Conservation (phyloP, 1,140 invertebrate genomes). For the Drosophila yakuba region DNA sequence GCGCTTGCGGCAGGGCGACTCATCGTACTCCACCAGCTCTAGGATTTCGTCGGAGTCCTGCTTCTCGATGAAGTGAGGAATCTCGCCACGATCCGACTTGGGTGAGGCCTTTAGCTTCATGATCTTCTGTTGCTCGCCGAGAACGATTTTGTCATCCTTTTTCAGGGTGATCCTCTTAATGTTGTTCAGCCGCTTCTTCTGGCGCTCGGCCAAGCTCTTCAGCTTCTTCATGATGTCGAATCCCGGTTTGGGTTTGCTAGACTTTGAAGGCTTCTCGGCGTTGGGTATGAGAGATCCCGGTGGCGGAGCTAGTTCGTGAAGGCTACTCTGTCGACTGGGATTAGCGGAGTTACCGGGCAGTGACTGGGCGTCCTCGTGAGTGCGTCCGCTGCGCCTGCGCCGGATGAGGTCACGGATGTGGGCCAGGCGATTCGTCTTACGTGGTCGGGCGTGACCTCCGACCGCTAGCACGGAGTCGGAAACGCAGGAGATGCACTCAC, state of each 20-base stretch:
- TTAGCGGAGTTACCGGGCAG: conserved; percentile 74
- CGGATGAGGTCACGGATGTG: conserved; percentile 65
- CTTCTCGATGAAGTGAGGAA: conserved; percentile 83
- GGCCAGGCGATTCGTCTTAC: conserved; percentile 67
- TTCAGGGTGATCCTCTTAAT: conserved; percentile 85
- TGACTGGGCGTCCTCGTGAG: conserved; percentile 78
- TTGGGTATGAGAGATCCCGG: conserved; percentile 61
- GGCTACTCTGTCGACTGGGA: conserved; percentile 67
- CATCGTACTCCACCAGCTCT: conserved; percentile 82
- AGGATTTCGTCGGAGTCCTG: conserved; percentile 84
- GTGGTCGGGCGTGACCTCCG: conserved; percentile 62
- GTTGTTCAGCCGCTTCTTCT: conserved; percentile 86
- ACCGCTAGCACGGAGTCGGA: conserved; percentile 79
- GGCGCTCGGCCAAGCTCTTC: conserved; percentile 87
- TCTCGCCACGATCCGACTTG: conserved; percentile 77
- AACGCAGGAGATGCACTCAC: conserved; percentile 82
- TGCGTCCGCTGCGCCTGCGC: conserved; percentile 72
- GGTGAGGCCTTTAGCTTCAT: conserved; percentile 80
- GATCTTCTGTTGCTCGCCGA: conserved; percentile 80
- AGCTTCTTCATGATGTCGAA: conserved; percentile 87
- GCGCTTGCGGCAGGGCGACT: conserved; percentile 80
- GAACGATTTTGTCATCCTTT: conserved; percentile 79
- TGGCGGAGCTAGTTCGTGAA: conserved; percentile 72
- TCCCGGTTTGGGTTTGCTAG: conserved; percentile 72
- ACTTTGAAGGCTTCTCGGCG: conserved; percentile 46